Evolutionary conservation across 2,113 vertebrate species (phyloP), one percentile per base, ranked within the genome.

Genomic region (Herpetotheres cachinnans): DNA sequence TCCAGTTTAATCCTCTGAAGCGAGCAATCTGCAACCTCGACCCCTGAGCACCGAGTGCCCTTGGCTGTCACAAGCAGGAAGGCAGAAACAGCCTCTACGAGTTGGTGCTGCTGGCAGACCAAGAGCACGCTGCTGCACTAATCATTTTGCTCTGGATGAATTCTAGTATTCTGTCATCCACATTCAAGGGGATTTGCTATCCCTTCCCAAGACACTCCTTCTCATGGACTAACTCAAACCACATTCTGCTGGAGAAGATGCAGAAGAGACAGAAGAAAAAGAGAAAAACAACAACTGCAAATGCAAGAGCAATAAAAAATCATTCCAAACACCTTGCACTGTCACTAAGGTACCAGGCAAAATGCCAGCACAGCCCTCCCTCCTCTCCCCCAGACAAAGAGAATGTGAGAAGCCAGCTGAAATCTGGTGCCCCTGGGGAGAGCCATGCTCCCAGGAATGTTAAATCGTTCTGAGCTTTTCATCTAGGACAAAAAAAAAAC

Each of bases 11-110:
- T 11, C 14, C 13, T 19, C 50, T 6, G 6, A 82, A 62, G 16
- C 1, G 1, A 91, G 27, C 13, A 50, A 59, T 29, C 46, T 42
- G 34, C 50, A 85, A 4, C 34, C 16, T 22, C 0, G 0, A 18
- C 5, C 34, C 50, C 58, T 0, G 9, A 59, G n/a, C 9, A 7
- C 9, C 1, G 2, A 62, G 32, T 12, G 47, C 40, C 65, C 46
- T 47, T 7, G 25, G 8, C 56, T 21, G 34, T 29, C 49, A 54
- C 13, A 27, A 36, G 44, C 26, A 27, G 10, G 9, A 16, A 58
- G 15, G 34, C 30, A 71, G 72, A 59, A 69, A 61, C 27, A 73
- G 61, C 10, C 10, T 0, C 52, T 49, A 2, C 0, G 46, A 65
- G 73, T 2, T 78, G 76, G 24, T 49, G 74, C 47, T 66, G n/a